Evolutionary conservation across 2,113 vertebrate species (phyloP).

Genomic region (Pardalotus punctatus): DNA sequence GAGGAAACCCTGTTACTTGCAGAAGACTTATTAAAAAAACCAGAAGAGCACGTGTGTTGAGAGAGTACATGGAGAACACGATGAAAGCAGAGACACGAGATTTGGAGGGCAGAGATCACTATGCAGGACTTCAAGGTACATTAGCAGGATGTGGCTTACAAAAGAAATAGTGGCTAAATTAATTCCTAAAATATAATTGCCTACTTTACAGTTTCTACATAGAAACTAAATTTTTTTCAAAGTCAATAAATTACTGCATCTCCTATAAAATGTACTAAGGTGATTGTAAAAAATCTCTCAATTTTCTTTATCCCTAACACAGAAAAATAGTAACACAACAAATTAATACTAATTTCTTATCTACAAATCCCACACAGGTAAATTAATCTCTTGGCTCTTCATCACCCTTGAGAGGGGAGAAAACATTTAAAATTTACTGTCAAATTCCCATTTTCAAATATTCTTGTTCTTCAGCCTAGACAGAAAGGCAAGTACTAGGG

Average conservation of each 20-base stretch:
- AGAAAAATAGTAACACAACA: background rate
- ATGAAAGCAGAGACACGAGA: background rate
- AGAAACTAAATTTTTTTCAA: background rate
- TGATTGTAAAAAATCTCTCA: background rate
- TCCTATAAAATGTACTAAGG: background rate
- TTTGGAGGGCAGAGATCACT: background rate
- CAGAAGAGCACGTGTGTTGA: background rate
- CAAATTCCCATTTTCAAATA: background rate
- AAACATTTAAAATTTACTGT: background rate
- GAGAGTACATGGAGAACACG: background rate
- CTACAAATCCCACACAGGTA: background rate
- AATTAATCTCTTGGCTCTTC: background rate
- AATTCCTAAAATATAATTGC: background rate
- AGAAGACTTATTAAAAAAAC: background rate
- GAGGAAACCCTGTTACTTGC: background rate
- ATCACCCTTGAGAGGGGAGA: background rate
- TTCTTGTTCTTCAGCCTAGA: background rate
- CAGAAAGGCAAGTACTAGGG: background rate
- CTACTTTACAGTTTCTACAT: background rate
- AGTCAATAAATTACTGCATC: background rate
- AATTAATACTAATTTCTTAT: background rate
- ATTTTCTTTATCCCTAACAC: background rate
- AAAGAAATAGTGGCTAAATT: background rate
- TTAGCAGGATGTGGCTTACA: background rate
- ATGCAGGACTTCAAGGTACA: background rate